These are phyloP conservation scores for Pandemis heparana DNA, from an alignment of 2,888 invertebrate species.

Conservation along the genomic window DNA sequence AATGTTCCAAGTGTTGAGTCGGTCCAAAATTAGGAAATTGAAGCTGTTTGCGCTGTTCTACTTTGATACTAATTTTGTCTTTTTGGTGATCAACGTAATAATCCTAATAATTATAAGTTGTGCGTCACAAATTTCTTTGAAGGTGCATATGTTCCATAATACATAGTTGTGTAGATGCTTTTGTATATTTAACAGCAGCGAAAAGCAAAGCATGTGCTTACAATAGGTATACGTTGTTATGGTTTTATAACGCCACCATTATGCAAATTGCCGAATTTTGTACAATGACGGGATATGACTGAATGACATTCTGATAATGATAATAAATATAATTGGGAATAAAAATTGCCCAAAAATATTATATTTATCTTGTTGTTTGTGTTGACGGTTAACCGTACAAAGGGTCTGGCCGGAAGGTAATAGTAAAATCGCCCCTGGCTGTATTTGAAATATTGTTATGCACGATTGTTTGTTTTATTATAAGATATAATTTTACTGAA, in stretches of 20 bases:
- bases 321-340: background rate
- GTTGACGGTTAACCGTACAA: background rate
- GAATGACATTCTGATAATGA: background rate
- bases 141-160: background rate
- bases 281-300: background rate
- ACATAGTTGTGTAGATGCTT: background rate
- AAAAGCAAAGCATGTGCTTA: conserved; percentile 33
- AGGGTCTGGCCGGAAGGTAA: no score
- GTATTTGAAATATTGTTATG: no score
- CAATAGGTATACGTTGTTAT: conserved; percentile 33
- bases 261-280: conserved; percentile 11
- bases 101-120: background rate
- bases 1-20: background rate
- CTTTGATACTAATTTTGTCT: background rate
- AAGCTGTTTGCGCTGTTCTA: background rate
- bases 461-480: no score
- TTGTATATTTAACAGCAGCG: background rate
- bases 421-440: no score
- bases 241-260: conserved; percentile 12
- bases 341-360: background rate
- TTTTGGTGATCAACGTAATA: background rate
- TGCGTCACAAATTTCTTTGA: background rate
- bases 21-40: background rate
- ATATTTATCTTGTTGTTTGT: background rate
- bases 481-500: no score